Conservation (phyloP, 2,797 vertebrate species). For the Eleutherodactylus coqui region DNA sequence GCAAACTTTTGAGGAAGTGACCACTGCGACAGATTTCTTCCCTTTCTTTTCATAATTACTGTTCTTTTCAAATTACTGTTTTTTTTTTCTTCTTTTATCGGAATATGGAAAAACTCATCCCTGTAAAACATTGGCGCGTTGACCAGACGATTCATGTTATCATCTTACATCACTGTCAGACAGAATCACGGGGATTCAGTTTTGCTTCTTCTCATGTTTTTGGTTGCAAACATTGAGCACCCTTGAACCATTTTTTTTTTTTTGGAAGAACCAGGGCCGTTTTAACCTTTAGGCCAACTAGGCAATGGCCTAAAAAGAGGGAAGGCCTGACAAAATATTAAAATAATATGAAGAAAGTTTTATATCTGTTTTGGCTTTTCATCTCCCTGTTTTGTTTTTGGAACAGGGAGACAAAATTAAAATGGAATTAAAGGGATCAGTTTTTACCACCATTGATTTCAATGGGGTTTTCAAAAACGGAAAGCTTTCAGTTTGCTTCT, state of each 20-base stretch:
- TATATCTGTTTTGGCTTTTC: no score
- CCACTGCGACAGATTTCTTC: slow-evolving; percentile 36
- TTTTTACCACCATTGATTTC: no score
- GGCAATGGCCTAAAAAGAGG: no score
- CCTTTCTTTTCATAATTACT: slow-evolving; percentile 37
- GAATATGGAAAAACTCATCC: slow-evolving; percentile 52
- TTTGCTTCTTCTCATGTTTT: slow-evolving; percentile 3
- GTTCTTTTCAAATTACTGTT: background rate
- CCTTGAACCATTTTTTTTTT: background rate
- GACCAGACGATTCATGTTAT: slow-evolving; percentile 15
- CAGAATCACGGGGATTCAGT: slow-evolving; percentile 5
- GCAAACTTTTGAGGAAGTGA: slow-evolving; percentile 35
- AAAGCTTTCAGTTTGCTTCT: no score
- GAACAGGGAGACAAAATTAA: no score
- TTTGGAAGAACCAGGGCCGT: no score
- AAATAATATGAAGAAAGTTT: no score
- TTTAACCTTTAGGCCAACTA: no score
- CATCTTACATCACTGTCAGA: slow-evolving; percentile 22
- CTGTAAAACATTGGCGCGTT: background rate
- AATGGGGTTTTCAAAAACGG: no score
- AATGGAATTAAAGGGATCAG: no score
- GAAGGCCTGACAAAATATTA: no score
- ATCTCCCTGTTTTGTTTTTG: no score
- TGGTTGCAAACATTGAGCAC: background rate
- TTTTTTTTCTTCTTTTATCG: slow-evolving; percentile 31